Conservation (phyloP, 2,888 invertebrate species). For the Drosophila macrothrix region DNA sequence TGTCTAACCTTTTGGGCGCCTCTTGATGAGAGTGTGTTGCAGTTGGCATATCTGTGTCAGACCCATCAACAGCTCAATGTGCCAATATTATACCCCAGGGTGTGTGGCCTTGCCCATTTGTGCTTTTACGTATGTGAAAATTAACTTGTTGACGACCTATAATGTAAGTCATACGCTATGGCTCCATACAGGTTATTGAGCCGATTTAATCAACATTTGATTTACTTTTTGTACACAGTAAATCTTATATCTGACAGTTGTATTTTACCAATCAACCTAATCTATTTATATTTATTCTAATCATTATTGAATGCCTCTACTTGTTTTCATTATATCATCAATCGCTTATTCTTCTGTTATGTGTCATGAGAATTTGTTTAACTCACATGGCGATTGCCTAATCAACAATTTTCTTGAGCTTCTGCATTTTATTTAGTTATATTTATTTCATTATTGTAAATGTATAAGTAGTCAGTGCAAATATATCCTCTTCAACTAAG, state of each 20-base stretch:
- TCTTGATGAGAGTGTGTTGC: slow-evolving; percentile 38
- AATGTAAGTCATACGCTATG: slow-evolving; percentile 20
- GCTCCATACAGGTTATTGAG: slow-evolving; percentile 27
- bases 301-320: too few species aligned
- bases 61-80: slow-evolving; percentile 51
- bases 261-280: background rate
- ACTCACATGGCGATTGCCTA: background rate
- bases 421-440: background rate
- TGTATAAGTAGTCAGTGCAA: background rate
- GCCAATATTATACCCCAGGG: slow-evolving; percentile 46
- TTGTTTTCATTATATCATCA: background rate
- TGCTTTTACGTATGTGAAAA: slow-evolving; percentile 7
- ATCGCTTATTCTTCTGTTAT: background rate
- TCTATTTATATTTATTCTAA: background rate
- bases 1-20: slow-evolving; percentile 53
- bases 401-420: background rate
- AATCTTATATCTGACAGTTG: background rate
- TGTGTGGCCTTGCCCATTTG: slow-evolving; percentile 24
- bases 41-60: slow-evolving; percentile 67
- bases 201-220: slow-evolving; percentile 18
- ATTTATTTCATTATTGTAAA: background rate
- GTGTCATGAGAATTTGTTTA: background rate
- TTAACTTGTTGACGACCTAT: slow-evolving; percentile 29
- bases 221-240: background rate
- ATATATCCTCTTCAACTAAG: background rate